Percentiles rank a stretch among this genome's conserved stretches.
Evolutionary conservation across 2,888 invertebrate species (phyloP).

Genomic region (Siphlonurus alternatus): DNA sequence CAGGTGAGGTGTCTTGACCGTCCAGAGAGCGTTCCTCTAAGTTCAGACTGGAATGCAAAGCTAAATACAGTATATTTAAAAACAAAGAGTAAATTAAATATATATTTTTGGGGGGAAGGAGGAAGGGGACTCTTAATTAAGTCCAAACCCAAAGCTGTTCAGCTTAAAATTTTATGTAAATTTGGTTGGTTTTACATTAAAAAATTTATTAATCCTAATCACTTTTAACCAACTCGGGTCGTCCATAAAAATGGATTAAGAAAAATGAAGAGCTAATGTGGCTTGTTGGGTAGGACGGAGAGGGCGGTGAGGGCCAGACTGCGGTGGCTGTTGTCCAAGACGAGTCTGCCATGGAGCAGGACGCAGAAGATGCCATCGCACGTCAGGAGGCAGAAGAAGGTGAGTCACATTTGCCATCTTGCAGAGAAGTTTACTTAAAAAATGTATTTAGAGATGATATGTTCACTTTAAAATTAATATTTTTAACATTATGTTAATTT

Average conservation of each 20-base stretch:
- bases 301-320: slow-evolving; percentile 36
- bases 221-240: too few species aligned
- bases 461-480: too few species aligned
- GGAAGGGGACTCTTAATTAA: too few species aligned
- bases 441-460: slow-evolving; percentile 30
- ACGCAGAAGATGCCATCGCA: slow-evolving; percentile 29
- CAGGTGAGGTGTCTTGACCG: slow-evolving; percentile 23
- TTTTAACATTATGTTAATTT: too few species aligned
- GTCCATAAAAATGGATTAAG: too few species aligned
- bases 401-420: slow-evolving; percentile 14
- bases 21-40: neutral
- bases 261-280: too few species aligned
- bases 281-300: slow-evolving; percentile 42
- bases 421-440: slow-evolving; percentile 11
- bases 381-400: slow-evolving; percentile 28
- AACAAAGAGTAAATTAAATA: too few species aligned
- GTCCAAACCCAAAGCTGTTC: too few species aligned
- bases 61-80: neutral
- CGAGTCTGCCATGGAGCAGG: slow-evolving; percentile 27
- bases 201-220: too few species aligned
- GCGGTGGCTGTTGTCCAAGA: slow-evolving; percentile 33
- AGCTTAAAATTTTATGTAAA: too few species aligned
- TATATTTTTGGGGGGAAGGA: too few species aligned
- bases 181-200: too few species aligned
- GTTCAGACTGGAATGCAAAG: neutral